Evolutionary conservation across 2,888 invertebrate species (phyloP).

Genomic region (Phengaris alcon): DNA sequence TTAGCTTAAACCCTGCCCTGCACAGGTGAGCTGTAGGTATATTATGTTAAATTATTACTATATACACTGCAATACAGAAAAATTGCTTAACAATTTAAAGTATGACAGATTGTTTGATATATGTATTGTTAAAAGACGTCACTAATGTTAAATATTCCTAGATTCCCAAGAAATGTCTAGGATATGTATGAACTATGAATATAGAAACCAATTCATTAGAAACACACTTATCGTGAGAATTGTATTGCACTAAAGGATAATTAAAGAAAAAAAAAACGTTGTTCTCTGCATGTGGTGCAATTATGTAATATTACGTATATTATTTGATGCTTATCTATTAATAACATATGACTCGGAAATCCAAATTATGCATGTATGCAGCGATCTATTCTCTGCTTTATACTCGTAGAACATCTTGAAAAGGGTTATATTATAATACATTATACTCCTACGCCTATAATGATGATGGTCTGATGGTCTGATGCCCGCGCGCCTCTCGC

Average conservation of each 20-base stretch:
- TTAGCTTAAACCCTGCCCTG: too few relatives aligned
- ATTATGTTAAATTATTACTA: too few relatives aligned
- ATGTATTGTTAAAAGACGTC: too few relatives aligned
- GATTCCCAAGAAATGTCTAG: background rate
- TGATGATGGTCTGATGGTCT: too few relatives aligned
- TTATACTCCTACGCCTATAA: too few relatives aligned
- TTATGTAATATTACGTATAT: background rate
- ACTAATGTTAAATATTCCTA: background rate
- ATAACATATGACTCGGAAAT: background rate
- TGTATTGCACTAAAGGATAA: background rate
- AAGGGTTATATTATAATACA: background rate
- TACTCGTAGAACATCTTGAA: background rate
- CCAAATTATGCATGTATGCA: background rate
- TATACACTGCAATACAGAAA: too few relatives aligned
- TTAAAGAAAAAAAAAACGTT: background rate
- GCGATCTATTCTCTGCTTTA: background rate
- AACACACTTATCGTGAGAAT: background rate
- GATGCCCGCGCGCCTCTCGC: too few relatives aligned
- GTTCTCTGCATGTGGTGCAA: background rate
- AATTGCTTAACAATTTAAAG: too few relatives aligned
- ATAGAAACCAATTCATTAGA: conserved; percentile 13
- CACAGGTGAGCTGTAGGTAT: too few relatives aligned
- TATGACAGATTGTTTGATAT: too few relatives aligned
- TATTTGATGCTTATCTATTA: conserved; percentile 3
- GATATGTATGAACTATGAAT: background rate